Evolutionary conservation across 2,797 vertebrate species (phyloP).

Genomic region (Salmo trutta): DNA sequence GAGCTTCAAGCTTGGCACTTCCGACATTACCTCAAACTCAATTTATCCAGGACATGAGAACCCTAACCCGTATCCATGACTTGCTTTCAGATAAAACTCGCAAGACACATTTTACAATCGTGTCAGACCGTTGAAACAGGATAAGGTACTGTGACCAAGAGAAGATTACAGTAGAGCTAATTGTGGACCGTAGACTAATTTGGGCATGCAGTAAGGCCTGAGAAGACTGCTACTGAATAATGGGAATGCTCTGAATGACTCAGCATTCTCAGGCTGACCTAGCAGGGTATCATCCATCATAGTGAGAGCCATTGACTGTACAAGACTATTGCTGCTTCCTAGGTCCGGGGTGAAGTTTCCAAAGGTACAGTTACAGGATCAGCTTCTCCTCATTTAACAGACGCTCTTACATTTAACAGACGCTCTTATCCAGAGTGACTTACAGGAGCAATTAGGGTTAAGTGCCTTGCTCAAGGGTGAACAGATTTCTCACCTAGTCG

Average conservation of each 20-base stretch:
- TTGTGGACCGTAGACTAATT: conserved; percentile 43
- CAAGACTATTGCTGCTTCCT: conserved; percentile 24
- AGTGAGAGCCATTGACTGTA: conserved; percentile 21
- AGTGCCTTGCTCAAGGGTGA: no score
- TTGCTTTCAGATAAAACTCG: background rate
- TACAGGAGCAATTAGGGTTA: no score
- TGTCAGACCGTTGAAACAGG: conserved; percentile 17
- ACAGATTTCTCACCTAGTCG: no score
- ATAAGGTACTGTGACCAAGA: conserved; percentile 10
- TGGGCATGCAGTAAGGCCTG: conserved; percentile 25
- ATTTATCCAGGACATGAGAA: background rate
- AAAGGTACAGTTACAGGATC: no score
- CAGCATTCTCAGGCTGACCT: conserved; percentile 56
- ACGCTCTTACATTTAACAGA: no score
- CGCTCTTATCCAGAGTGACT: no score
- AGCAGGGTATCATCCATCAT: conserved; percentile 55
- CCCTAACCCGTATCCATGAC: background rate
- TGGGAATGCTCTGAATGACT: conserved; percentile 64
- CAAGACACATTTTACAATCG: conserved; percentile 6
- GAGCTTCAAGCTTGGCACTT: conserved; percentile 6
- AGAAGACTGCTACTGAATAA: conserved; percentile 50
- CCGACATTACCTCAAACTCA: background rate
- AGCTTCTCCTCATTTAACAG: no score
- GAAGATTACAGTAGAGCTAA: conserved; percentile 26
- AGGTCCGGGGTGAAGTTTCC: background rate